Evolutionary conservation across 2,888 invertebrate species (phyloP).

Genomic region (Schizaphis graminum): DNA sequence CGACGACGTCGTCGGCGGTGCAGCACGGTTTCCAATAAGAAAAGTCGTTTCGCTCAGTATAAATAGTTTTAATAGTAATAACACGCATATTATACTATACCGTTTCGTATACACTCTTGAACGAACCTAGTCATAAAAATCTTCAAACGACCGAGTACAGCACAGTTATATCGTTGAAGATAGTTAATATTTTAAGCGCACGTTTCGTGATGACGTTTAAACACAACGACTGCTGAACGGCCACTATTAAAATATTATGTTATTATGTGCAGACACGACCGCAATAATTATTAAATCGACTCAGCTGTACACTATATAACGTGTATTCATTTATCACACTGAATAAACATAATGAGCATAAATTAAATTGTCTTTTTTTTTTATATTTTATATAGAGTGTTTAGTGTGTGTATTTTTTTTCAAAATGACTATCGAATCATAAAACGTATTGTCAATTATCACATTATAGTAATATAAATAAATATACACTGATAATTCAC

Average conservation of each 20-base stretch:
- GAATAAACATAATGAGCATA: background rate
- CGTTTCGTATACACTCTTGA: background rate
- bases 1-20: background rate
- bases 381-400: background rate
- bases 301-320: background rate
- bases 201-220: background rate
- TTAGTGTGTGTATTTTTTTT: background rate
- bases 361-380: background rate
- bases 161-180: background rate
- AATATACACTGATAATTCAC: background rate
- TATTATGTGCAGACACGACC: background rate
- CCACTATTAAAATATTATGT: background rate
- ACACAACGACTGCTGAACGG: background rate
- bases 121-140: background rate
- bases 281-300: background rate
- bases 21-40: background rate
- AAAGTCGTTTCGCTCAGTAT: background rate
- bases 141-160: background rate
- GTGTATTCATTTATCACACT: background rate
- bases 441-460: background rate
- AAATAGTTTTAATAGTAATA: background rate
- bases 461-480: background rate
- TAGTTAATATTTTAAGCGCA: background rate
- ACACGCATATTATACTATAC: background rate
- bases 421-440: background rate